A percentile compares a stretch with the other conserved stretches of the same genome.
Evolutionary conservation across 2,113 vertebrate genomes (phyloP).

Genomic region (Cettia cetti): DNA sequence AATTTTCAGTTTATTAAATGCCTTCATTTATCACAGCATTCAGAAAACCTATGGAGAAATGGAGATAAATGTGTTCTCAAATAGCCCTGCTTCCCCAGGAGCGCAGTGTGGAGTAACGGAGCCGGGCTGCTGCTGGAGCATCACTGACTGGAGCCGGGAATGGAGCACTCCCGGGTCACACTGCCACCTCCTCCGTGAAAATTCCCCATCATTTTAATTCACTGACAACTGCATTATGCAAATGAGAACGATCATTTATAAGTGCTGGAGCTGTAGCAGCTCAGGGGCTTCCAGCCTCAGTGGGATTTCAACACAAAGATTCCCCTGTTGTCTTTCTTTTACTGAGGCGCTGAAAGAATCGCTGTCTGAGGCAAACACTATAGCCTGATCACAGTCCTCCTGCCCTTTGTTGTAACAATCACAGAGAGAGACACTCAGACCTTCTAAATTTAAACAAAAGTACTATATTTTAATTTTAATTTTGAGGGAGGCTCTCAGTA

Average conservation of each 20-base stretch:
- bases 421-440: not conserved
- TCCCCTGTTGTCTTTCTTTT: conserved; percentile 69
- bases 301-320: conserved; percentile 66
- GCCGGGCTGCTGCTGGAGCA: not conserved
- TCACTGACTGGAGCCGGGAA: not conserved
- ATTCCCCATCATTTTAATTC: conserved; percentile 74
- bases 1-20: conserved; percentile 83
- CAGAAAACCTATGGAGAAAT: conserved; percentile 48
- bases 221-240: conserved; percentile 79
- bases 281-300: conserved; percentile 54
- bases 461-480: conserved; percentile 51
- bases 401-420: not conserved
- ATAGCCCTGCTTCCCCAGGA: conserved; percentile 45
- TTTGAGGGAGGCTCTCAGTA: not conserved
- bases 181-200: conserved; percentile 29
- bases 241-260: conserved; percentile 74
- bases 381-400: not conserved
- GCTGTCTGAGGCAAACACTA: conserved; percentile 27
- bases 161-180: not conserved
- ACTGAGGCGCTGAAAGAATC: conserved; percentile 69
- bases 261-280: conserved; percentile 69
- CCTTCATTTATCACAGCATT: conserved; percentile 63
- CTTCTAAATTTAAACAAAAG: conserved; percentile 48
- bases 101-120: not conserved
- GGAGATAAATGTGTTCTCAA: conserved; percentile 59